Percentiles rank a stretch among this genome's conserved stretches.
phyloP scores from a whole-genome alignment of 1,140 invertebrate species.

The Arctopsyche grandis region DNA sequence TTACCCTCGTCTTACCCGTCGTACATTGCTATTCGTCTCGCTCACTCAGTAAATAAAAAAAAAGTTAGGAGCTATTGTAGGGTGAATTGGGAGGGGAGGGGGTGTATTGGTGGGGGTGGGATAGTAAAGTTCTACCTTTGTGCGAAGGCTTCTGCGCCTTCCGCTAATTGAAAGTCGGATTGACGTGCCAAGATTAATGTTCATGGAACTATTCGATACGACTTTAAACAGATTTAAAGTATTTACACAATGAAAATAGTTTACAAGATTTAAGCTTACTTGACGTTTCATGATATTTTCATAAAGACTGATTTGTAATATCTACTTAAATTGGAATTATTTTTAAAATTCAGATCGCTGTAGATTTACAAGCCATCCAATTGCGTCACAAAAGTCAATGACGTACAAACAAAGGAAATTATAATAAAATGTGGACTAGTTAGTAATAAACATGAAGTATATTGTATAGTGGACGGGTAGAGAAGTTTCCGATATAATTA shows the following conservation, averaged over 20 bases:
- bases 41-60: not conserved
- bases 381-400: too few species aligned
- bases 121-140: not conserved
- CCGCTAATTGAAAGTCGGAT: constrained; percentile 20
- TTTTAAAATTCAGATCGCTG: too few species aligned
- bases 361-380: too few species aligned
- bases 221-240: constrained; percentile 20
- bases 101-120: not conserved
- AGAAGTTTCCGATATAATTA: too few species aligned
- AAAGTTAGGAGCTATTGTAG: not conserved
- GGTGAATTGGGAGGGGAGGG: not conserved
- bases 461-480: too few species aligned
- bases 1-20: too few species aligned
- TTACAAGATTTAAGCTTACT: not conserved
- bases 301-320: too few species aligned
- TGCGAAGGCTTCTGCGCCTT: not conserved
- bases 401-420: too few species aligned
- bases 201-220: not conserved
- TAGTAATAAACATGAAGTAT: too few species aligned
- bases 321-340: too few species aligned
- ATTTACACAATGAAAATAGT: not conserved
- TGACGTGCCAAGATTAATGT: constrained; percentile 8
- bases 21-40: too few species aligned
- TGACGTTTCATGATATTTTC: not conserved
- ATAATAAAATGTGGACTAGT: too few species aligned